These are phyloP conservation scores for Pangasianodon hypophthalmus DNA, from an alignment of 2,113 vertebrate species.

Conservation along the genomic window DNA sequence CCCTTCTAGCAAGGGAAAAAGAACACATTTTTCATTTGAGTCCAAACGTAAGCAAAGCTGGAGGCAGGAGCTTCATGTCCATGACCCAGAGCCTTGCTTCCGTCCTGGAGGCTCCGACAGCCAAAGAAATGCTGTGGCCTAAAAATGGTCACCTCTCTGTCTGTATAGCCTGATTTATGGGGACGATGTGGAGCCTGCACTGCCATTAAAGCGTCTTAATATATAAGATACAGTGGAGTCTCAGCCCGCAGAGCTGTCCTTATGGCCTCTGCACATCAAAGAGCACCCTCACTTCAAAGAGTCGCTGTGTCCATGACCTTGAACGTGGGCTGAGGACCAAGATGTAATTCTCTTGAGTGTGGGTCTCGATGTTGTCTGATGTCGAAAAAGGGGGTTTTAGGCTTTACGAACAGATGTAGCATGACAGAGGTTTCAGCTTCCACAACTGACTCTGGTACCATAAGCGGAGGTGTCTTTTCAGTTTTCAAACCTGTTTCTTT, in stretches of 20 bases:
- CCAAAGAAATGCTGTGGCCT: neutral
- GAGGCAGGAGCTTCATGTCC: neutral
- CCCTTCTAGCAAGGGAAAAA: neutral
- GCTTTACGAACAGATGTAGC: neutral
- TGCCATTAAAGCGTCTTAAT: constrained; percentile 35
- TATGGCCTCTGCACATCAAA: constrained; percentile 28
- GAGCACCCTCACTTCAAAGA: constrained; percentile 27
- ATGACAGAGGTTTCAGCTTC: neutral
- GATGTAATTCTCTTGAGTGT: neutral
- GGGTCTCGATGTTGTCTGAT: neutral
- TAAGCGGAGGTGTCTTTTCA: neutral
- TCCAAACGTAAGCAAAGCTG: neutral
- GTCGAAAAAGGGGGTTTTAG: neutral
- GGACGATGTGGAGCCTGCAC: neutral
- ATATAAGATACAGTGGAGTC: constrained; percentile 12
- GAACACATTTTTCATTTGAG: neutral
- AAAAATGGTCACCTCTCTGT: neutral
- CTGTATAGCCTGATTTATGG: neutral
- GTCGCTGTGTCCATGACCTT: constrained; percentile 8
- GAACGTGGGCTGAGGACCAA: neutral
- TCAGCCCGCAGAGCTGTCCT: neutral
- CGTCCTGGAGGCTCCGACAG: neutral
- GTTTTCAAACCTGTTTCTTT: neutral
- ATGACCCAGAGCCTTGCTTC: neutral
- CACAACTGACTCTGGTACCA: neutral